A percentile compares a stretch with the other conserved stretches of the same genome.
These are phyloP conservation scores for Carassius gibelio DNA, from an alignment of 2,113 vertebrate species.

Conservation along the genomic window DNA sequence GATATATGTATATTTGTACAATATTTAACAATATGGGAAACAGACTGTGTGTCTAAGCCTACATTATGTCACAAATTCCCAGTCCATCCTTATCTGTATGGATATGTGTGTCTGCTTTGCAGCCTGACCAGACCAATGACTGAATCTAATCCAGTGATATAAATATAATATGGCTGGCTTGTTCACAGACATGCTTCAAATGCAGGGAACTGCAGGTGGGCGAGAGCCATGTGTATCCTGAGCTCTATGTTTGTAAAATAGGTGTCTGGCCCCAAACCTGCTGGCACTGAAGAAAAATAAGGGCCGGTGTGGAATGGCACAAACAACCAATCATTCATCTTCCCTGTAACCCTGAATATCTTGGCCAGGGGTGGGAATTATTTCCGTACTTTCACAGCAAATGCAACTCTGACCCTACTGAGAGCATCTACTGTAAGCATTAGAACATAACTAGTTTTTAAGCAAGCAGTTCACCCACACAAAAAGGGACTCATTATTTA, in stretches of 20 bases:
- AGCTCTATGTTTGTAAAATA: neutral
- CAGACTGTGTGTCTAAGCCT: neutral
- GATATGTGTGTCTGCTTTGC: neutral
- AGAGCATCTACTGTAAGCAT: neutral
- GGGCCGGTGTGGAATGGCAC: no score
- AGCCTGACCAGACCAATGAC: conserved; percentile 10
- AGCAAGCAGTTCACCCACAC: neutral
- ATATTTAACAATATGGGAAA: neutral
- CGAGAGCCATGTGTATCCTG: neutral
- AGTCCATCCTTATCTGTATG: neutral
- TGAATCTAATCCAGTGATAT: conserved; percentile 12
- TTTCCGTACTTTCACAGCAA: neutral
- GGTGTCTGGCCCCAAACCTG: conserved; percentile 2
- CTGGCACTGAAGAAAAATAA: conserved; percentile 30
- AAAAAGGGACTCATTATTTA: neutral
- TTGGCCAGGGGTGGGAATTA: conserved; percentile 15
- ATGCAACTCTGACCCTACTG: neutral
- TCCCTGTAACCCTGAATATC: conserved; percentile 27
- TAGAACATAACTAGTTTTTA: neutral
- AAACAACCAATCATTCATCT: conserved; percentile 37
- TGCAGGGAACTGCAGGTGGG: conserved; percentile 11
- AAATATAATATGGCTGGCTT: neutral
- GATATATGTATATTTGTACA: neutral
- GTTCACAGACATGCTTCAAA: conserved; percentile 31
- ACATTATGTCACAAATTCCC: neutral